Base-by-base conservation (phyloP, 2,797 vertebrate species). In the Sebastes iracundus region DNA sequence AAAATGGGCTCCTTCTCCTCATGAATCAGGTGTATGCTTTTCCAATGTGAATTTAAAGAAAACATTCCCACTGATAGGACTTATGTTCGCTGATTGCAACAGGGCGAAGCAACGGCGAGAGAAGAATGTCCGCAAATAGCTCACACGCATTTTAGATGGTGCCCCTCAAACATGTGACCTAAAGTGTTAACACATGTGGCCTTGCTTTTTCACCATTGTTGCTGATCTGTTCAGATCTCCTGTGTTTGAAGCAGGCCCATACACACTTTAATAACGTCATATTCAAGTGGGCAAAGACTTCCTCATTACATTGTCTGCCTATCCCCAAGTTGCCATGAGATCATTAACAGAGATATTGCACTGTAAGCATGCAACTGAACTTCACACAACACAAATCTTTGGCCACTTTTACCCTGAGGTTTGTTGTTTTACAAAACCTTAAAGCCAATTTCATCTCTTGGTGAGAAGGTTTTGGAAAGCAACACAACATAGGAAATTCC, bases 161-260 rank as follows among this genome's bases (percentile, higher is more conserved):
- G 90, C 87, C 89, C 80, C 92, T 90, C 73, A 75, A 88, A 93
- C 92, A 93, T 92, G 83, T 90, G 90, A 91, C 80, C 72, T 75
- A 91, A 94, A 94, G 90, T 93, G 93, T 87, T 94, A 91, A 91
- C 93, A 94, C 87, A 90, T 94, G 93, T 91, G 90, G 86, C 87
- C 79, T 62, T 80, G 81, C 82, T 75, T 85, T 74, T 79, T 61
- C 23, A 25, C 73, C 53, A 53, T 72, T 86, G 80, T 87, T 89
- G 68, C 82, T 79, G 72, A 85, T 88, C 73, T 77, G 60, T 75
- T 86, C 74, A 67, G 59, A 84, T 78, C 46, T 83, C 42, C 46
- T 30, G 68, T 56, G 38, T 75, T 87, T 75, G 49, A 82, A 52
- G 55, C 18, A 49, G 53, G n/a, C 53, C 72, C 53, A 32, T 16